Percentiles rank a stretch among this genome's conserved stretches.
These are phyloP conservation scores for Chloroclysta siterata DNA, from an alignment of 2,888 invertebrate genomes.

Conservation along the genomic window DNA sequence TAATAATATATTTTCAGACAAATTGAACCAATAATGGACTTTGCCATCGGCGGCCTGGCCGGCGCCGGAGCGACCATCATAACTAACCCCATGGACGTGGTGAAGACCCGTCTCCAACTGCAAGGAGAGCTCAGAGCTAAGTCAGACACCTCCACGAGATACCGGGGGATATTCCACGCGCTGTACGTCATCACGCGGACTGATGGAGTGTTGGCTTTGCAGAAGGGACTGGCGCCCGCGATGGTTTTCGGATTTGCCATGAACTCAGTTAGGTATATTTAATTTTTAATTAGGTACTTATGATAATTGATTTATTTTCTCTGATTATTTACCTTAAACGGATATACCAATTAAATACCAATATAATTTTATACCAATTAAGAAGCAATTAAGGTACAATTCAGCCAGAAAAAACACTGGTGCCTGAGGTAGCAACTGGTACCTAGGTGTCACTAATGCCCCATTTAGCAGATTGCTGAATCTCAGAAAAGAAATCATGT, in stretches of 20 bases:
- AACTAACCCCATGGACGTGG: constrained; percentile 95
- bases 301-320: too few relatives aligned
- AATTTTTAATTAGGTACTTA: too few relatives aligned
- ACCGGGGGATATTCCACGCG: constrained; percentile 91
- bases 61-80: constrained; percentile 91
- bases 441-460: too few relatives aligned
- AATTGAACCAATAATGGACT: constrained; percentile 83
- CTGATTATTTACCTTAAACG: too few relatives aligned
- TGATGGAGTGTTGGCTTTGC: constrained; percentile 90
- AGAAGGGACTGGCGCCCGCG: constrained; percentile 92
- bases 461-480: too few relatives aligned
- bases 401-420: too few relatives aligned
- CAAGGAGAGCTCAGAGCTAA: constrained; percentile 90
- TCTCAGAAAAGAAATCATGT: too few relatives aligned
- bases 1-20: constrained; percentile 23
- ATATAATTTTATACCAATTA: too few relatives aligned
- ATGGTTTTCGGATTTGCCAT: constrained; percentile 90
- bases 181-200: constrained; percentile 88
- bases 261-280: constrained; percentile 80
- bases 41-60: constrained; percentile 88
- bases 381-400: too few relatives aligned
- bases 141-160: constrained; percentile 78
- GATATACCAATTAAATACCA: too few relatives aligned
- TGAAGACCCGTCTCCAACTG: constrained; percentile 94
- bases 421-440: too few relatives aligned